These are phyloP conservation scores for Laothoe populi DNA, from an alignment of 2,888 invertebrate genomes.

Conservation along the genomic window DNA sequence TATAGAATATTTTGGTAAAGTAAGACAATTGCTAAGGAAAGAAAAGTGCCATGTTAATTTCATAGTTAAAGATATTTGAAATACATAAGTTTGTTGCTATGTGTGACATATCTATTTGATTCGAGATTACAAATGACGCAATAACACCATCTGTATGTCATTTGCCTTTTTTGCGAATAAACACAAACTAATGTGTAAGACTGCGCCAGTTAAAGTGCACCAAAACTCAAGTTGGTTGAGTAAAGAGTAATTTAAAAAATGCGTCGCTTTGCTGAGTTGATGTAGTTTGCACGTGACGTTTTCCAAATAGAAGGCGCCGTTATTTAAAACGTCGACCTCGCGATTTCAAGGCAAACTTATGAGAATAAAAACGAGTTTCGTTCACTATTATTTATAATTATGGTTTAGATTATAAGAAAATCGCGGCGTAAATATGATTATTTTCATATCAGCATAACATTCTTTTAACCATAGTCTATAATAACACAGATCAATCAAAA, in stretches of 20 bases:
- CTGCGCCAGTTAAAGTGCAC: neutral
- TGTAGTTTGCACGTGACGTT: neutral
- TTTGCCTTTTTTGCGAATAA: neutral
- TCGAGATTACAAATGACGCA: constrained; percentile 31
- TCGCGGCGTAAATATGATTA: neutral
- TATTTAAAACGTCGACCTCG: neutral
- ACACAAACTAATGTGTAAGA: neutral
- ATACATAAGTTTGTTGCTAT: neutral
- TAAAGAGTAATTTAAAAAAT: no score
- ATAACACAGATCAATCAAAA: no score
- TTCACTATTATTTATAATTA: neutral
- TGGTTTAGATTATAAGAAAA: neutral
- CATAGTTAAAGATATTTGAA: neutral
- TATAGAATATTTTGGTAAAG: no score
- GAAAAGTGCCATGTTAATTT: no score
- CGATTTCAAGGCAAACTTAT: neutral
- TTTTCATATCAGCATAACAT: no score
- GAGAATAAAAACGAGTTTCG: constrained; percentile 1
- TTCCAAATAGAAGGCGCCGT: neutral
- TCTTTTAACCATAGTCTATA: no score
- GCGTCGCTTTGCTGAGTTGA: no score
- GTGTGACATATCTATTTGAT: constrained; percentile 28
- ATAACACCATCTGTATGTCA: constrained; percentile 5
- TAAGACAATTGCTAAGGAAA: no score
- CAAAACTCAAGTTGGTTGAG: neutral